phyloP scores from a whole-genome alignment of 2,113 vertebrate species.

The Reinhardtius hippoglossoides region DNA sequence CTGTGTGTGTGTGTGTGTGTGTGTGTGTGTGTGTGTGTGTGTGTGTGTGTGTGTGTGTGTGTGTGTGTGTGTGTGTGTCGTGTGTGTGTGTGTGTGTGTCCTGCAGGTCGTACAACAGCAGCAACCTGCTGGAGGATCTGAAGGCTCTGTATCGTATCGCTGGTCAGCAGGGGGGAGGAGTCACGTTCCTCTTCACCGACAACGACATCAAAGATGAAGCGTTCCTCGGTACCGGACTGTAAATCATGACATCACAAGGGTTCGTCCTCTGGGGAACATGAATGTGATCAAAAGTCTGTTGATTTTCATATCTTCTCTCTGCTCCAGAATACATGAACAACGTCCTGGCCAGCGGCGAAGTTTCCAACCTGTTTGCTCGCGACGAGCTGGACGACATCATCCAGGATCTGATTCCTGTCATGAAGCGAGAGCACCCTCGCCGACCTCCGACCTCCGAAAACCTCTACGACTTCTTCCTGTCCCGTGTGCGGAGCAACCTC shows the following conservation, averaged over 20 bases:
- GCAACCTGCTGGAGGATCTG: constrained; percentile 88
- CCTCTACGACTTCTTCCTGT: constrained; percentile 88
- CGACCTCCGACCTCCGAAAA: constrained; percentile 82
- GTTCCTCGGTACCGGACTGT: constrained; percentile 75
- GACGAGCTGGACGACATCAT: constrained; percentile 88
- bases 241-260: not conserved
- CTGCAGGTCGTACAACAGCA: constrained; percentile 83
- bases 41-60: constrained; percentile 13
- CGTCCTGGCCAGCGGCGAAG: constrained; percentile 86
- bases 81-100: constrained; percentile 21
- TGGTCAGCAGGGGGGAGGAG: constrained; percentile 84
- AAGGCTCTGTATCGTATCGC: constrained; percentile 86
- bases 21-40: constrained; percentile 19
- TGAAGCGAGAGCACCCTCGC: constrained; percentile 86
- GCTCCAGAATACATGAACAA: constrained; percentile 87
- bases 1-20: constrained; percentile 9
- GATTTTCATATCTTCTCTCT: not conserved
- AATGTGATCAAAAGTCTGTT: not conserved
- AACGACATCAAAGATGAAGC: constrained; percentile 89
- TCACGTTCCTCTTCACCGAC: constrained; percentile 88
- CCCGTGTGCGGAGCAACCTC: constrained; percentile 84
- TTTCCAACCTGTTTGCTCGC: constrained; percentile 87
- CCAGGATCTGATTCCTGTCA: constrained; percentile 83
- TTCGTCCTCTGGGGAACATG: not conserved
- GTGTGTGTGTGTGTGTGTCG: constrained; percentile 18